Evolutionary conservation across 2,888 invertebrate species (phyloP), one percentile per base, ranked within the genome.

Genomic region (Drosophila aldrichi): DNA sequence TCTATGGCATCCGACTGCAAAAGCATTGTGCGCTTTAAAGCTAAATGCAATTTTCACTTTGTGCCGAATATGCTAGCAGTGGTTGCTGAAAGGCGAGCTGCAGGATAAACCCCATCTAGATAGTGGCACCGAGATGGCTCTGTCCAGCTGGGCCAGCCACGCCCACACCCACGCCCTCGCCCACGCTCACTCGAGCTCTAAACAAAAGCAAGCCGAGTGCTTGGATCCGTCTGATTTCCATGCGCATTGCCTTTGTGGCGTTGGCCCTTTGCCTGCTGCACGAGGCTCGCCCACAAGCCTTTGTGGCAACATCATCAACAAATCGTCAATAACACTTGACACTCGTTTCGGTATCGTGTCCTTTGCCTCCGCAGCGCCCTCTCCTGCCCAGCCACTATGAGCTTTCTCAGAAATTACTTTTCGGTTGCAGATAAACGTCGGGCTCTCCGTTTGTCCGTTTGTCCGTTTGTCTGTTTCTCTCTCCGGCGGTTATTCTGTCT

Each of bases 241-340:
- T 82, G 67, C 55, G 62, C 67, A 68, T 58, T 68, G 54, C 76
- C 70, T 76, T 65, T 60, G 62, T 68, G 44, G 57, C 58, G 56
- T 57, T 72, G 59, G 70, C 60, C 59, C 51, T 74, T 52, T 65
- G 68, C 54, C 58, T 40, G 58, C 34, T 36, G 32, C 69, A 29
- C 48, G 10, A 3, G 14, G 2, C 20, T 29, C 18, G 34, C n/a
- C 49, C 41, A 67, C 38, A 60, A 66, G 61, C 61, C 79, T 74
- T 88, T 88, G 70, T 80, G 78, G 72, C 71, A 79, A 77, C 81
- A 81, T 88, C 89, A 86, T 87, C 89, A 86, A 87, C 89, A 89
- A 86, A 89, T 89, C 86, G 89, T 86, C 86, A 82, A 86, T 86
- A 87, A 75, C 82, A 89, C 82, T 86, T 87, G 89, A 89, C 86